phyloP scores from a whole-genome alignment of 2,113 vertebrate genomes.

The Mohoua ochrocephala region DNA sequence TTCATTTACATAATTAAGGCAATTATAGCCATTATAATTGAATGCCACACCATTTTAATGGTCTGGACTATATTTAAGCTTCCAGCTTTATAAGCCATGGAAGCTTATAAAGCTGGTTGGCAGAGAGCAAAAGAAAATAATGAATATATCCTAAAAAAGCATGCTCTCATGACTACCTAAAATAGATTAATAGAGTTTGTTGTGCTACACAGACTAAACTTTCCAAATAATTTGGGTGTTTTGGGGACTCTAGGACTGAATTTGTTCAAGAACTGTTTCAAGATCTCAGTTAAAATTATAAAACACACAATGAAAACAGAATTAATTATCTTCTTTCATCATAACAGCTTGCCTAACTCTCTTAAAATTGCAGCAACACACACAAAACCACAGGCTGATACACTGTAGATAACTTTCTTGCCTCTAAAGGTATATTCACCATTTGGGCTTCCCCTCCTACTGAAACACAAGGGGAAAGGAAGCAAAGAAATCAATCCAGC shows the following conservation, averaged over 20 bases:
- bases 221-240: not conserved
- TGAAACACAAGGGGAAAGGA: not conserved
- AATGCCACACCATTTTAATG: slow-evolving; percentile 29
- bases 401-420: accelerated
- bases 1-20: slow-evolving; percentile 42
- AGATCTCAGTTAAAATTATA: not conserved
- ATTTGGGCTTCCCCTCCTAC: not conserved
- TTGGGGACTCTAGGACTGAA: not conserved
- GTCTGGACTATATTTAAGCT: slow-evolving; percentile 12
- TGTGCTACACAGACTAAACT: not conserved
- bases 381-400: not conserved
- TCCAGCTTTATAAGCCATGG: not conserved
- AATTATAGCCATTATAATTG: not conserved
- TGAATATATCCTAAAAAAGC: not conserved
- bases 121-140: not conserved
- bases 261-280: not conserved
- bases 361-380: not conserved
- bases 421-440: not conserved
- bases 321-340: not conserved
- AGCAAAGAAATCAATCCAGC: not conserved
- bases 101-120: not conserved
- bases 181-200: not conserved
- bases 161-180: not conserved
- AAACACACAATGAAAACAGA: not conserved
- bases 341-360: not conserved